phyloP scores from a whole-genome alignment of 2,888 invertebrate genomes.

The Unio delphinus region DNA sequence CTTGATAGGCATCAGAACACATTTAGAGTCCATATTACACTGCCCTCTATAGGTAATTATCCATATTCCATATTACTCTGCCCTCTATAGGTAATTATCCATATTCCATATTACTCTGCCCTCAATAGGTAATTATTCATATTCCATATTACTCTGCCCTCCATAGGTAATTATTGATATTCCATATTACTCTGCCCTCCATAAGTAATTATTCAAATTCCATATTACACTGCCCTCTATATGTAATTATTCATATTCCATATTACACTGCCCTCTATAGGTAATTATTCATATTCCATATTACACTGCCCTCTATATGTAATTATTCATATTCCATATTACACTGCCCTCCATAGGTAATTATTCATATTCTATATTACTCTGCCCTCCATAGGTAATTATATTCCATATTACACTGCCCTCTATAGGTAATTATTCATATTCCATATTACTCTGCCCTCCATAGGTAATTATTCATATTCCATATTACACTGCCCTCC shows the following conservation, averaged over 20 bases:
- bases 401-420: too few relatives aligned
- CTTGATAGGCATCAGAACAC: slow-evolving; percentile 78
- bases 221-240: too few relatives aligned
- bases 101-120: too few relatives aligned
- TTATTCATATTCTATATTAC: slow-evolving; percentile 1
- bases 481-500: slow-evolving; percentile 40
- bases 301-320: slow-evolving; percentile 71
- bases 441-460: too few relatives aligned
- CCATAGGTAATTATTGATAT: slow-evolving; percentile 78
- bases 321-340: slow-evolving; percentile 78
- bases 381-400: too few relatives aligned
- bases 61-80: neutral
- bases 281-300: too few relatives aligned
- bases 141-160: too few relatives aligned
- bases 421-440: too few relatives aligned
- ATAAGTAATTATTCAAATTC: slow-evolving; percentile 43
- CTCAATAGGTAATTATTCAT: too few relatives aligned
- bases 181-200: slow-evolving; percentile 79
- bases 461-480: slow-evolving; percentile 73
- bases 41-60: slow-evolving; percentile 75
- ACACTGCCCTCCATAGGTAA: slow-evolving; percentile 76
- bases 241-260: too few relatives aligned
- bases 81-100: too few relatives aligned
- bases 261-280: too few relatives aligned
- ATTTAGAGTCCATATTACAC: slow-evolving; percentile 77